Percentiles rank a stretch among this genome's conserved stretches.
Conservation (phyloP, 1,140 invertebrate genomes). For the Diabrotica virgifera region DNA sequence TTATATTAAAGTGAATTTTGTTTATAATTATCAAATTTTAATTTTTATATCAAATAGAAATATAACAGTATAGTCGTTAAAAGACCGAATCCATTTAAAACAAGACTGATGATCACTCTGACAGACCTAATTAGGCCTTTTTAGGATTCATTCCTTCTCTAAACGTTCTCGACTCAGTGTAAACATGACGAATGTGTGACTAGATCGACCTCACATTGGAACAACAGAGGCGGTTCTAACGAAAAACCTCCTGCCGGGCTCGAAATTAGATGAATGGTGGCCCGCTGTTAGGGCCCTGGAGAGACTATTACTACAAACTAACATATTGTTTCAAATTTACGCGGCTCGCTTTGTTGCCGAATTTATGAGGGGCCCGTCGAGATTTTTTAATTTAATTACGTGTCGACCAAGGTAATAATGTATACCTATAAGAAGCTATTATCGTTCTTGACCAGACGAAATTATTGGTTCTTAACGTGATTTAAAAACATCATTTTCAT, state of each 20-base stretch:
- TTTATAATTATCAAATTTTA: too few relatives aligned
- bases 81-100: background rate
- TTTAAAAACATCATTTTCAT: too few relatives aligned
- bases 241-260: slow-evolving; percentile 35
- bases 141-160: slow-evolving; percentile 12
- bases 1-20: too few relatives aligned
- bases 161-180: slow-evolving; percentile 33
- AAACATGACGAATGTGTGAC: slow-evolving; percentile 37
- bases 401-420: background rate
- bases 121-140: slow-evolving; percentile 17
- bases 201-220: slow-evolving; percentile 35
- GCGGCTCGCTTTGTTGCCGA: slow-evolving; percentile 35
- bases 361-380: slow-evolving; percentile 31
- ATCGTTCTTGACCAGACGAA: background rate
- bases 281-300: slow-evolving; percentile 37
- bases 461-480: background rate
- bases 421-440: background rate
- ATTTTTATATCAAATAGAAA: too few relatives aligned
- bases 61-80: slow-evolving; percentile 7
- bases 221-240: slow-evolving; percentile 33
- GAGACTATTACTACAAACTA: slow-evolving; percentile 43
- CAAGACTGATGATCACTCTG: slow-evolving; percentile 11
- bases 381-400: slow-evolving; percentile 40
- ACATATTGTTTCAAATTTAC: slow-evolving; percentile 43
- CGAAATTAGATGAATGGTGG: slow-evolving; percentile 46